Base-by-base conservation (phyloP, 2,888 invertebrate genomes). In the Spilosoma lubricipeda region DNA sequence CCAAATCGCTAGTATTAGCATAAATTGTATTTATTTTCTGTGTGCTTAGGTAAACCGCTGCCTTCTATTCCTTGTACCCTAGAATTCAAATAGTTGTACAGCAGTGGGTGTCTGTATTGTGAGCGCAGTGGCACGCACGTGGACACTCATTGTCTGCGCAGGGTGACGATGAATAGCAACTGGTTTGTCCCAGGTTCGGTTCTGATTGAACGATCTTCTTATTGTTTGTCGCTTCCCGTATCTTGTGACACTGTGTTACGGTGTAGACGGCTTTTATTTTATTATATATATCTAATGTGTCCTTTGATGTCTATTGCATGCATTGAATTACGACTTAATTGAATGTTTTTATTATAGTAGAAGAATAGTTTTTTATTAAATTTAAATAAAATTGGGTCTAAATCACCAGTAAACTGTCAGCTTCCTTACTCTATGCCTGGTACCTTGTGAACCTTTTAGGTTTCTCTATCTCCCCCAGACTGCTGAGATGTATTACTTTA, bases 71-170 rank as follows among this genome's bases (percentile, higher is more conserved):
- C 70, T 56, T 42, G 67, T 0, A 18, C 77, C 74, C 73, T 67
- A 67, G 18, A 36, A 66, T 70, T 71, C 78, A 77, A 74, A 73
- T 73, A 72, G 72, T 67, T 72, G 78, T 72, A 45, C 79, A 81
- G 79, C 80, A 82, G 85, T 85, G 82, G 85, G 85, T 80, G 70
- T 70, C 69, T 70, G 84, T 77, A 84, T 81, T 85, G 85, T 85
- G 78, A 67, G 45, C 66, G 67, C 63, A n/a, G 59, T 33, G 59
- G 39, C 73, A 42, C 77, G 77, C 84, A 85, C 85, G 84, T 80
- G 81, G 79, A 70, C 81, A 73, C 33, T 74, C 77, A 84, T 85
- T 84, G 85, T 80, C 70, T 73, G 30, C n/a, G 56, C 70, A 59
- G 72, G 77, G 80, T 77, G 77, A 80, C 82, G 73, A 77, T 79